phyloP scores from a whole-genome alignment of 2,797 vertebrate species.

The Sebastiscus albofasciatus region DNA sequence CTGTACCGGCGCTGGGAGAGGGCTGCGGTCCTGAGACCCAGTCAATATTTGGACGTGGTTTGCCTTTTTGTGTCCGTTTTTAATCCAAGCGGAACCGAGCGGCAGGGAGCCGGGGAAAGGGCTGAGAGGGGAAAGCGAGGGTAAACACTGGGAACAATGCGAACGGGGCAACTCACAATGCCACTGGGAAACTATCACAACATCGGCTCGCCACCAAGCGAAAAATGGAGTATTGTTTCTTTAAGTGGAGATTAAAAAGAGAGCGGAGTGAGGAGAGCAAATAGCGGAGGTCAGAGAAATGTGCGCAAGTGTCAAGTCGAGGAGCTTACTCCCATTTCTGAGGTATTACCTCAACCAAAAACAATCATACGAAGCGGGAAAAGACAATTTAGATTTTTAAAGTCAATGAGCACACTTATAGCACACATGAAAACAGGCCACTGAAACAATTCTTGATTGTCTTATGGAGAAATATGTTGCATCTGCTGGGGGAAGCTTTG shows the following conservation, averaged over 20 bases:
- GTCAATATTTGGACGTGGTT: slow-evolving; percentile 89
- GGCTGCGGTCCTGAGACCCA: slow-evolving; percentile 75
- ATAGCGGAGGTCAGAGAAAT: slow-evolving; percentile 61
- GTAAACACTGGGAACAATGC: slow-evolving; percentile 82
- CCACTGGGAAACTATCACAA: slow-evolving; percentile 80
- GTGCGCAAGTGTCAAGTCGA: slow-evolving; percentile 18
- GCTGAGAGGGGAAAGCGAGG: slow-evolving; percentile 69
- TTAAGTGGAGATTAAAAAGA: slow-evolving; percentile 83
- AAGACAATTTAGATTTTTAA: neutral
- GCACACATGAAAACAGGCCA: slow-evolving; percentile 26
- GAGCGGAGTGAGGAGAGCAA: slow-evolving; percentile 60
- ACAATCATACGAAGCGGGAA: neutral
- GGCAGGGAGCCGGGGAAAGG: slow-evolving; percentile 70
- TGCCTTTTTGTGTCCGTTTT: slow-evolving; percentile 76
- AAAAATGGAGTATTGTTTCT: slow-evolving; percentile 75
- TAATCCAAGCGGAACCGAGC: slow-evolving; percentile 79
- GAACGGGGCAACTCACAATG: slow-evolving; percentile 71
- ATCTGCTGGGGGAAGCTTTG: slow-evolving; percentile 78
- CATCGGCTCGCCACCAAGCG: slow-evolving; percentile 66
- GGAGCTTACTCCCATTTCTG: neutral
- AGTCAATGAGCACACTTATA: neutral
- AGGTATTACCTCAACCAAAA: slow-evolving; percentile 1
- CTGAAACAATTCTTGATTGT: slow-evolving; percentile 53
- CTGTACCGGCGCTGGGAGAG: slow-evolving; percentile 74
- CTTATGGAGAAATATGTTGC: slow-evolving; percentile 70